A percentile compares a stretch with the other conserved stretches of the same genome.
phyloP scores from a whole-genome alignment of 2,888 invertebrate species.

The Drosophila neotestacea region DNA sequence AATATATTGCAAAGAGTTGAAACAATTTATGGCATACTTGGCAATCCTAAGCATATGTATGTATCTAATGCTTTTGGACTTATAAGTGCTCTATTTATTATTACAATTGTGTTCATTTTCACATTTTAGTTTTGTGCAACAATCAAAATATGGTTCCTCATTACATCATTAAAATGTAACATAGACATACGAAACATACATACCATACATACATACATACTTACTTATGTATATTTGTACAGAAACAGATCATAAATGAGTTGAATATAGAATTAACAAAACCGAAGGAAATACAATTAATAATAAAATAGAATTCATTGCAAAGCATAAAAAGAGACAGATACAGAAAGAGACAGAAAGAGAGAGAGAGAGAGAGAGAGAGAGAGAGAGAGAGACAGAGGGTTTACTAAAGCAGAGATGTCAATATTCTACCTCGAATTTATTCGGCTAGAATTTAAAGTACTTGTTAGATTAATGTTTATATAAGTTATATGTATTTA shows the following conservation, averaged over 20 bases:
- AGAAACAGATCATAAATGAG: slow-evolving; percentile 43
- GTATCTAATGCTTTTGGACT: slow-evolving; percentile 4
- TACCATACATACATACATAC: slow-evolving; percentile 7
- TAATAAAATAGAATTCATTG: slow-evolving; percentile 22
- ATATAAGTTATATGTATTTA: slow-evolving; percentile 21
- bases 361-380: slow-evolving; percentile 1
- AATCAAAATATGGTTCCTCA: slow-evolving; percentile 74
- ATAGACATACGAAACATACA: slow-evolving; percentile 37
- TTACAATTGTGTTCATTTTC: slow-evolving; percentile 12
- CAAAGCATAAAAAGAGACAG: slow-evolving; percentile 7
- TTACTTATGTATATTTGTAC: slow-evolving; percentile 43
- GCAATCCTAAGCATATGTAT: slow-evolving; percentile 12
- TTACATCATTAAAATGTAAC: slow-evolving; percentile 45
- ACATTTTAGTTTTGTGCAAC: slow-evolving; percentile 46
- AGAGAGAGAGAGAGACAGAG: slow-evolving; percentile 9
- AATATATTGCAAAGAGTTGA: slow-evolving; percentile 69
- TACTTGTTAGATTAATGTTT: slow-evolving; percentile 41
- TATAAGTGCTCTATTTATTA: slow-evolving; percentile 9
- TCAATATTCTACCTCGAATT: slow-evolving; percentile 67
- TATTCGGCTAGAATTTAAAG: slow-evolving; percentile 39
- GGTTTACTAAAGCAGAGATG: slow-evolving; percentile 35
- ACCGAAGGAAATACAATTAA: slow-evolving; percentile 5
- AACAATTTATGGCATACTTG: slow-evolving; percentile 22
- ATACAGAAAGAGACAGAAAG: not conserved
- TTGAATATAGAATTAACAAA: slow-evolving; percentile 35